phyloP scores from a whole-genome alignment of 1,140 invertebrate genomes.

The Yoshiicerus persimilis region DNA sequence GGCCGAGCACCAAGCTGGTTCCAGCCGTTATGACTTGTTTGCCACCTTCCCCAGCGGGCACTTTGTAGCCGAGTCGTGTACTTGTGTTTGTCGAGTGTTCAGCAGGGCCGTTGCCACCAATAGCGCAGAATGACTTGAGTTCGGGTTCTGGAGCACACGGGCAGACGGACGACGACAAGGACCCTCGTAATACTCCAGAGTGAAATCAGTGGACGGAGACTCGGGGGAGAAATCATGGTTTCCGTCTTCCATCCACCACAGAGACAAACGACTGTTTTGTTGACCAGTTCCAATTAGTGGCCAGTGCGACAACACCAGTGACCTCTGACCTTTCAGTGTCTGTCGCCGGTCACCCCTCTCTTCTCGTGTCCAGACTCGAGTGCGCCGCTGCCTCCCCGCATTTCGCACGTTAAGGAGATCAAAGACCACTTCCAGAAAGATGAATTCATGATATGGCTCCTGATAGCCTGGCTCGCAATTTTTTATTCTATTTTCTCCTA shows the following conservation, averaged over 20 bases:
- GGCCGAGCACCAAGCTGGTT: not conserved
- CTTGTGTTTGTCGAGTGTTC: not conserved
- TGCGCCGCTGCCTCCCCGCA: not conserved
- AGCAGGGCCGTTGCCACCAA: not conserved
- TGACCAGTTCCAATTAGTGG: not conserved
- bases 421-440: not conserved
- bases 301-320: not conserved
- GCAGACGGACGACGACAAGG: not conserved
- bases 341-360: not conserved
- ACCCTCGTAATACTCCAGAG: not conserved
- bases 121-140: not conserved
- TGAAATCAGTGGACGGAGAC: not conserved
- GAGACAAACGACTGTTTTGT: not conserved
- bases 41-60: not conserved
- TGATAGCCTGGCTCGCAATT: conserved; percentile 46
- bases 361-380: not conserved
- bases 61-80: not conserved
- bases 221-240: no score
- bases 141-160: not conserved
- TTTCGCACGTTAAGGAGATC: not conserved
- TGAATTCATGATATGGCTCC: conserved; percentile 48
- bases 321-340: not conserved
- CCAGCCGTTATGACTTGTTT: no score
- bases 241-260: not conserved
- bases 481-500: conserved; percentile 50